A percentile compares a stretch with the other conserved stretches of the same genome.
Evolutionary conservation across 1,140 invertebrate species (phyloP).

Genomic region (Microplitis mediator): DNA sequence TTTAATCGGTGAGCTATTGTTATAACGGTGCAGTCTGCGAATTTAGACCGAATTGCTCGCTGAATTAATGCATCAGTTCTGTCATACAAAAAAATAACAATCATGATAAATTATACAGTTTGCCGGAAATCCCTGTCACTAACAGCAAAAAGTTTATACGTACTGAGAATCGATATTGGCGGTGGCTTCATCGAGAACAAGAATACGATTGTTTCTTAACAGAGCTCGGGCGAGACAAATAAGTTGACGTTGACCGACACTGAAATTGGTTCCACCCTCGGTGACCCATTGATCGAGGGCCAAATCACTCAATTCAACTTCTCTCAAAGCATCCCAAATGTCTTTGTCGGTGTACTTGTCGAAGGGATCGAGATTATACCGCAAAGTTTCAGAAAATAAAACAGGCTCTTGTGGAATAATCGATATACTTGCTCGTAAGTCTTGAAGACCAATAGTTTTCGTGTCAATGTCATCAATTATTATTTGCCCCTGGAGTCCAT

Average conservation of each 20-base stretch:
- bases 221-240: slow-evolving; percentile 84
- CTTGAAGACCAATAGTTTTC: slow-evolving; percentile 68
- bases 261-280: slow-evolving; percentile 81
- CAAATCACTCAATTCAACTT: slow-evolving; percentile 67
- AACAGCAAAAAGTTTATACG: slow-evolving; percentile 53
- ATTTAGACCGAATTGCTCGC: slow-evolving; percentile 65
- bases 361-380: slow-evolving; percentile 88
- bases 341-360: slow-evolving; percentile 67
- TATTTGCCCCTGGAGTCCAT: slow-evolving; percentile 56
- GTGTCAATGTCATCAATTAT: slow-evolving; percentile 74
- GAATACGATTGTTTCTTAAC: slow-evolving; percentile 74
- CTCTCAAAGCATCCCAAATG: slow-evolving; percentile 62
- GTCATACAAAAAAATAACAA: slow-evolving; percentile 22
- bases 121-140: no score
- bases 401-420: slow-evolving; percentile 87
- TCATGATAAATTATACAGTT: background rate
- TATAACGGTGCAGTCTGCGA: slow-evolving; percentile 67
- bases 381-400: slow-evolving; percentile 77
- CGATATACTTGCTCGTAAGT: slow-evolving; percentile 76
- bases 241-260: slow-evolving; percentile 84
- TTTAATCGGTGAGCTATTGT: slow-evolving; percentile 74
- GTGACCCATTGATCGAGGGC: slow-evolving; percentile 69
- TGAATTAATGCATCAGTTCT: slow-evolving; percentile 66
- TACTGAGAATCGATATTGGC: slow-evolving; percentile 75
- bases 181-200: slow-evolving; percentile 75